phyloP scores from a whole-genome alignment of 2,797 vertebrate genomes.

The Cottoperca gobio region DNA sequence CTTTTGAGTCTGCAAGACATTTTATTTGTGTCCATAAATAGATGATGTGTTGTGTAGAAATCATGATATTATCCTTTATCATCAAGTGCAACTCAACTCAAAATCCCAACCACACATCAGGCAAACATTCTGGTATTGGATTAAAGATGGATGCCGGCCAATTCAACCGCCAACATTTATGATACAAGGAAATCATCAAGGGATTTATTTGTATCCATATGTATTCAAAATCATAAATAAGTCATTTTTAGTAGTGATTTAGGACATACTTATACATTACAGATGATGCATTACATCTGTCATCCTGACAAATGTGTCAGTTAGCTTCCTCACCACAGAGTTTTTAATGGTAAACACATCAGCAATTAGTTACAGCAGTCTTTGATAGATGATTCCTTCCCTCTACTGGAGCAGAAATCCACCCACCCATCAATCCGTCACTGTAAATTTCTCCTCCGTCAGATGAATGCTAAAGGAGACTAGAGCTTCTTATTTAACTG shows the following conservation, averaged over 20 bases:
- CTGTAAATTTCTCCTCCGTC: not conserved
- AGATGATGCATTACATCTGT: conserved; percentile 26
- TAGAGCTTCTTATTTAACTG: not conserved
- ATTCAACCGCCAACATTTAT: not conserved
- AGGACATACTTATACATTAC: conserved; percentile 4
- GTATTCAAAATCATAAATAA: not conserved
- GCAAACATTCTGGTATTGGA: conserved; percentile 1
- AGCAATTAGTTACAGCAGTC: conserved; percentile 6
- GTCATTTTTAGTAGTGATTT: not conserved
- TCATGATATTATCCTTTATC: not conserved
- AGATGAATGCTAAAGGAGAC: not conserved
- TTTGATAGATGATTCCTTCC: conserved; percentile 14
- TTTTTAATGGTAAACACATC: conserved; percentile 23
- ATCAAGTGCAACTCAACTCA: not conserved
- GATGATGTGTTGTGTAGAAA: not conserved
- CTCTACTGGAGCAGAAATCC: conserved; percentile 14
- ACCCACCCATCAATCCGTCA: conserved; percentile 7
- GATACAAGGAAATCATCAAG: not conserved
- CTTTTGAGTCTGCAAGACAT: too few species aligned
- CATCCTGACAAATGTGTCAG: conserved; percentile 3
- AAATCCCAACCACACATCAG: conserved; percentile 6
- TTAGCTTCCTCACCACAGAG: conserved; percentile 8
- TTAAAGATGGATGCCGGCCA: conserved; percentile 8
- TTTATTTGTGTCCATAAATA: not conserved
- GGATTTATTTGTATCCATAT: not conserved